Evolutionary conservation across 2,797 vertebrate genomes (phyloP).

Genomic region (Myotis vivesi): DNA sequence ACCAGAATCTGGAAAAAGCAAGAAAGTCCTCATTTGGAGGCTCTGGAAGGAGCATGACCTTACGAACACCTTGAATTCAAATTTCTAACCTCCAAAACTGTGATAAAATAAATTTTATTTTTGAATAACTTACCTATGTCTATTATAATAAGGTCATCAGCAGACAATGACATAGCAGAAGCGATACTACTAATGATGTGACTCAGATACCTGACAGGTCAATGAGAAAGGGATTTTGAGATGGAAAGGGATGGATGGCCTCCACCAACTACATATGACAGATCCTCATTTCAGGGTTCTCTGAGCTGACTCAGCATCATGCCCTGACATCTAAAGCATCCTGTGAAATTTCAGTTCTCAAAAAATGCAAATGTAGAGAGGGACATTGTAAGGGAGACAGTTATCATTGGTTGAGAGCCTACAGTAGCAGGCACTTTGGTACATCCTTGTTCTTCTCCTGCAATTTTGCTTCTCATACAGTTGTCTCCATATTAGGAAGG

Average conservation of each 20-base stretch:
- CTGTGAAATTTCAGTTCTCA: not conserved
- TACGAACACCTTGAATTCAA: not conserved
- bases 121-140: not conserved
- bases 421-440: not conserved
- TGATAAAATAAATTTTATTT: not conserved
- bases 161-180: not conserved
- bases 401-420: not conserved
- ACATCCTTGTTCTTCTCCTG: not conserved
- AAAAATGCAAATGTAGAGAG: not conserved
- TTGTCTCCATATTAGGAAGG: not conserved
- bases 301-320: not conserved
- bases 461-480: not conserved
- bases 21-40: not conserved
- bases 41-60: not conserved
- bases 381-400: not conserved
- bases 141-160: not conserved
- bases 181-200: not conserved
- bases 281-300: not conserved
- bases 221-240: conserved; percentile 1
- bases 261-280: not conserved
- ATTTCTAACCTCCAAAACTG: not conserved
- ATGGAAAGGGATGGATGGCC: not conserved
- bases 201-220: not conserved
- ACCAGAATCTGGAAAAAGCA: not conserved
- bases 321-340: not conserved